A percentile compares a stretch with the other conserved stretches of the same genome.
phyloP scores from a whole-genome alignment of 2,797 vertebrate species.

The Pithecia hirsuta region DNA sequence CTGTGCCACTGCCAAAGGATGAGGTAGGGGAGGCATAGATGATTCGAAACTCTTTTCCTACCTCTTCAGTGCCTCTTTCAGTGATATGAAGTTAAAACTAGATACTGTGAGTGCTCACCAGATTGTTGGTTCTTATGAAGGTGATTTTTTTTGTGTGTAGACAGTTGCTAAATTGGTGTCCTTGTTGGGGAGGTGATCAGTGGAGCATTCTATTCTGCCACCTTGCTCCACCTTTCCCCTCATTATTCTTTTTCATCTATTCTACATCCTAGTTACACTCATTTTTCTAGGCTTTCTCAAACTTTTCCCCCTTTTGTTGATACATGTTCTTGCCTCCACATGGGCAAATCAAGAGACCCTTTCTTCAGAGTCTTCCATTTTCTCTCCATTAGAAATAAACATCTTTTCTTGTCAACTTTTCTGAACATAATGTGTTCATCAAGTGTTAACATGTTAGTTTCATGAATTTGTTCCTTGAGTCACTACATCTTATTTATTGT shows the following conservation, averaged over 20 bases:
- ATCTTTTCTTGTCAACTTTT: neutral
- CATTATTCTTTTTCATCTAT: neutral
- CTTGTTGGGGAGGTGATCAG: neutral
- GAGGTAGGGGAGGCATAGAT: neutral
- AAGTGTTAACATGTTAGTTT: neutral
- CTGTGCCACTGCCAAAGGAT: neutral
- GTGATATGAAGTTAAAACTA: neutral
- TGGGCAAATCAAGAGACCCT: too few relatives aligned
- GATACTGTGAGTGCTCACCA: neutral
- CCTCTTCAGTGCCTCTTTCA: neutral
- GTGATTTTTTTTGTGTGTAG: neutral
- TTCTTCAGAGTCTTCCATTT: neutral
- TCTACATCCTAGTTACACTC: too few relatives aligned
- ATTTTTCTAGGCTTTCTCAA: neutral
- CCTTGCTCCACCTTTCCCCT: neutral
- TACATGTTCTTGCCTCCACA: neutral
- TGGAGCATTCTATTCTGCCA: neutral
- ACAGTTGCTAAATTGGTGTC: neutral
- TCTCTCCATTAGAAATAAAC: neutral
- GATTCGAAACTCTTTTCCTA: neutral
- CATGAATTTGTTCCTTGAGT: neutral
- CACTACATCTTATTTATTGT: neutral
- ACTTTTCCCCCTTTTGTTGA: neutral
- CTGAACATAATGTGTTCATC: neutral
- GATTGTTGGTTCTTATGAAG: neutral